These are phyloP conservation scores for Oreonectes daqikongensis DNA, from an alignment of 2,797 vertebrate species.

Conservation along the genomic window DNA sequence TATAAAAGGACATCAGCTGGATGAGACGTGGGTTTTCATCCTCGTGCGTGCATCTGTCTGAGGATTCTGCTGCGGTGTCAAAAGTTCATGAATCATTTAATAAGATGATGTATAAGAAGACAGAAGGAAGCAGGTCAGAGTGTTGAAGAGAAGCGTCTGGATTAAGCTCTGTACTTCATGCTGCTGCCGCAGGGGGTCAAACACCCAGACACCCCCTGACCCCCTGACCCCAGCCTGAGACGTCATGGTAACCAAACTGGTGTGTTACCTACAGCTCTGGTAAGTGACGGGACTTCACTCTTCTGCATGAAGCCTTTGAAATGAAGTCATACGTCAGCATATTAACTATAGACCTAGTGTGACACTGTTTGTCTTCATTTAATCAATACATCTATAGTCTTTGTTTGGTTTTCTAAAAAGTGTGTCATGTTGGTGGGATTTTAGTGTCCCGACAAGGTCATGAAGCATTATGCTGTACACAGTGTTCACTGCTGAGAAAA, in stretches of 20 bases:
- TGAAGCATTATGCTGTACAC: too few relatives aligned
- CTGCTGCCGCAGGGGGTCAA: not conserved
- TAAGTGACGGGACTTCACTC: constrained; percentile 65
- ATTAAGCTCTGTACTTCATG: not conserved
- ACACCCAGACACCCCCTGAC: not conserved
- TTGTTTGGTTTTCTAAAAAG: too few relatives aligned
- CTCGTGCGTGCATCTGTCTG: not conserved
- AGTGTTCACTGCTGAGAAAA: too few relatives aligned
- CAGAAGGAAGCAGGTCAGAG: constrained; percentile 8
- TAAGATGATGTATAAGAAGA: constrained; percentile 45
- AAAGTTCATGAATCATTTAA: constrained; percentile 61
- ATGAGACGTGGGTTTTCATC: too few relatives aligned
- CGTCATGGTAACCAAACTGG: constrained; percentile 73
- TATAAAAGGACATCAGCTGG: not conserved
- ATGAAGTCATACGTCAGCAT: too few relatives aligned
- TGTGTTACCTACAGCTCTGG: constrained; percentile 73
- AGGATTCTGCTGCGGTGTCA: constrained; percentile 30
- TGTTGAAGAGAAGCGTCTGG: not conserved
- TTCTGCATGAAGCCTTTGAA: not conserved
- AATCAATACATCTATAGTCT: too few relatives aligned
- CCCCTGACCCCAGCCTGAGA: constrained; percentile 52
- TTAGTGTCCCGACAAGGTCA: too few relatives aligned
- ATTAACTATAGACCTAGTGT: too few relatives aligned
- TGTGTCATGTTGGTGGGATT: too few relatives aligned
- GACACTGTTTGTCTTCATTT: too few relatives aligned